Base-by-base conservation (phyloP, 2,888 invertebrate species). In the Tenthredo mesomela region DNA sequence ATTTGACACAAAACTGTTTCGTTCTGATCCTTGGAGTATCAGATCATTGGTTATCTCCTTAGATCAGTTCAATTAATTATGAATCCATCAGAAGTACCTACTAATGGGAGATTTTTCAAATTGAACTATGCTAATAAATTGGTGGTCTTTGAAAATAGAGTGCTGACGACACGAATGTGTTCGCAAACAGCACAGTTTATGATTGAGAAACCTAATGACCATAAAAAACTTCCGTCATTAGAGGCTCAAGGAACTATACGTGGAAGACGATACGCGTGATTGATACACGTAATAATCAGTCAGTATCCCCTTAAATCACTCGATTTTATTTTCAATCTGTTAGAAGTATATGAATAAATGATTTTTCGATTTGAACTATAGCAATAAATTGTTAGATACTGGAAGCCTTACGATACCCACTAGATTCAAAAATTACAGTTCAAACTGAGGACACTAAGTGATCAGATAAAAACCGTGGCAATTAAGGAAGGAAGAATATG, bases 1-100 rank as follows among this genome's bases (percentile, higher is more conserved):
- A 77, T 77, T 77, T 77, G 15, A 77, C 77, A 29, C 29, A 77
- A 43, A 75, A 18, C 47, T n/a, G 10, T 15, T 43, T 5, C 5
- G 21, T 15, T 12, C 33, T 33, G 29, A 37, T 54, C 54, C 7
- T 43, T 43, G 25, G 9, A 54, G 12, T 9, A 25, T 77, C 77
- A 15, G 2, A 25, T 77, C 77, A 15, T 73, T n/a, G 43, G n/a
- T 54, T 33, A 54, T 54, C 50, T 18, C 18, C 25, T 75, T 18
- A 25, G 10, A 54, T 54, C 33, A 10, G 4, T 18, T 54, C 47
- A 33, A 7, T 15, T 25, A 21, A 75, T 75, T 47, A 75, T 18
- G 15, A 40, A 47, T 75, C 47, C 0, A 75, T 75, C 12, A 70
- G 15, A 40, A 33, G 18, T 70, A 18, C 9, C 15, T 70, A 18